Percentiles rank a stretch among this genome's conserved stretches.
phyloP scores from a whole-genome alignment of 2,888 invertebrate genomes.

The Parnassius apollo region DNA sequence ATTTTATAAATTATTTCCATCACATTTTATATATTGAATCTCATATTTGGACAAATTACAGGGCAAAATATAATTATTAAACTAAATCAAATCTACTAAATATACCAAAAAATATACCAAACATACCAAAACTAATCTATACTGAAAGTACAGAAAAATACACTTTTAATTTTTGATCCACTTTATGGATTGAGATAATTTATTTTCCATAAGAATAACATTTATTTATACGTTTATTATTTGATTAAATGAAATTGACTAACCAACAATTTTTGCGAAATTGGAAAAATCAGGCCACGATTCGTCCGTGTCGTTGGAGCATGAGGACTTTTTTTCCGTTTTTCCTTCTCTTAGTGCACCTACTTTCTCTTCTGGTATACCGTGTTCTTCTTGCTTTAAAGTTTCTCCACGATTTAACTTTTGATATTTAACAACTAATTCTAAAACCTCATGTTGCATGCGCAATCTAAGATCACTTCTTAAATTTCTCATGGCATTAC shows the following conservation, averaged over 20 bases:
- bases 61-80: too few species aligned
- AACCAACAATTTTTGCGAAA: slow-evolving; percentile 66
- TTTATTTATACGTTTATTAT: neutral
- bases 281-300: slow-evolving; percentile 69
- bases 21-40: too few species aligned
- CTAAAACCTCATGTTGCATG: slow-evolving; percentile 69
- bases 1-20: too few species aligned
- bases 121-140: too few species aligned
- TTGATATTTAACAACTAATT: slow-evolving; percentile 57
- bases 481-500: slow-evolving; percentile 62
- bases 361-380: slow-evolving; percentile 15
- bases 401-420: slow-evolving; percentile 31
- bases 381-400: slow-evolving; percentile 11
- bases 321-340: slow-evolving; percentile 43
- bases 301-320: slow-evolving; percentile 61
- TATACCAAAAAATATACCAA: too few species aligned
- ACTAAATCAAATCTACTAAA: too few species aligned
- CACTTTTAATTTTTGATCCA: too few species aligned
- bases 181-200: too few species aligned
- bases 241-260: slow-evolving; percentile 5
- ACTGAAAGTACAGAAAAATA: too few species aligned
- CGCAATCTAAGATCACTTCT: slow-evolving; percentile 50
- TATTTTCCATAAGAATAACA: neutral
- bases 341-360: slow-evolving; percentile 40
- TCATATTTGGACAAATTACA: too few species aligned